Percentiles rank a stretch among this genome's conserved stretches.
These are phyloP conservation scores for Itoplectis maculator DNA, from an alignment of 2,888 invertebrate genomes.

Conservation along the genomic window DNA sequence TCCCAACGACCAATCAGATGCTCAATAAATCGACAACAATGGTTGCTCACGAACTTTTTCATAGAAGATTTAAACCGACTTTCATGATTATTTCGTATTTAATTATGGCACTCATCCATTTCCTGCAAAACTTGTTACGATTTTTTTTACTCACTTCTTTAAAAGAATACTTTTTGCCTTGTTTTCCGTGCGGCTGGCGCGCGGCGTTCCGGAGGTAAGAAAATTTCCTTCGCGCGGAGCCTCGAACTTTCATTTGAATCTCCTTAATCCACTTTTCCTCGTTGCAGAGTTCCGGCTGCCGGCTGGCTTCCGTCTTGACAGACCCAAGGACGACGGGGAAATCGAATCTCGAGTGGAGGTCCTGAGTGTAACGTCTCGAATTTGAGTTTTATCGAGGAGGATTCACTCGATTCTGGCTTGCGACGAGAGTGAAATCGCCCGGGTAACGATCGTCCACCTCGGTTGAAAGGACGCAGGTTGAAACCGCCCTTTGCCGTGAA, in stretches of 20 bases:
- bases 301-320: slow-evolving; percentile 9
- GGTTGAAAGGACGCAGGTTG: background rate
- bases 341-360: slow-evolving; percentile 35
- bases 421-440: slow-evolving; percentile 7
- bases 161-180: background rate
- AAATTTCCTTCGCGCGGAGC: background rate
- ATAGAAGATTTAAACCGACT: background rate
- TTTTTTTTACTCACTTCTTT: background rate
- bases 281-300: slow-evolving; percentile 22
- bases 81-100: background rate
- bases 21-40: too few species aligned
- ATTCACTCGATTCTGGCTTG: slow-evolving; percentile 1
- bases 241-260: slow-evolving; percentile 22
- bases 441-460: slow-evolving; percentile 19
- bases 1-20: too few species aligned
- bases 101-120: background rate
- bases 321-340: slow-evolving; percentile 20
- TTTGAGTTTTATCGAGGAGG: slow-evolving; percentile 19
- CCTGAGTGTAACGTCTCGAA: slow-evolving; percentile 25
- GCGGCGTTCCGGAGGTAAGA: background rate
- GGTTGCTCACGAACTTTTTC: too few species aligned
- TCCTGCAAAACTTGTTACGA: too few species aligned
- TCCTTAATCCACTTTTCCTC: slow-evolving; percentile 24
- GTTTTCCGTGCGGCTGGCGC: background rate
- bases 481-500: background rate